These are phyloP conservation scores for Osedax frankpressi DNA, from an alignment of 2,888 invertebrate genomes.

Conservation along the genomic window DNA sequence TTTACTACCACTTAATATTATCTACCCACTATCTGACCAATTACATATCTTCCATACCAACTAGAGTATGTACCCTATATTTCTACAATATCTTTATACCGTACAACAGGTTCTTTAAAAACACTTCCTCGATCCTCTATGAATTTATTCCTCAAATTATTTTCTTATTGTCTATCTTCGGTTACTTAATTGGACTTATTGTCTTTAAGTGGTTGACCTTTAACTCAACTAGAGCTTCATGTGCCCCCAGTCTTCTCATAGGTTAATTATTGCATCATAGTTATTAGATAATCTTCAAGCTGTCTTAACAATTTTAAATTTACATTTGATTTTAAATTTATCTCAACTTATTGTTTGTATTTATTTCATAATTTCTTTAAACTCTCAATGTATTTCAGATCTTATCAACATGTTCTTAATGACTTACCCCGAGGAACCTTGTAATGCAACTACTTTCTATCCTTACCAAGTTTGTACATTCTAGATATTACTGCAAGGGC, in stretches of 20 bases:
- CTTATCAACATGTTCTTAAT: slow-evolving; percentile 47
- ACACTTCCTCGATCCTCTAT: slow-evolving; percentile 62
- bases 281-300: too few relatives aligned
- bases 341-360: too few relatives aligned
- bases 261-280: too few relatives aligned
- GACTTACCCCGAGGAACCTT: slow-evolving; percentile 29
- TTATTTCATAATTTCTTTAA: too few relatives aligned
- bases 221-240: slow-evolving; percentile 48
- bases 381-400: slow-evolving; percentile 28
- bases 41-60: too few relatives aligned
- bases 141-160: slow-evolving; percentile 92
- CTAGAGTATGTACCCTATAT: too few relatives aligned
- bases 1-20: too few relatives aligned
- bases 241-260: slow-evolving; percentile 90
- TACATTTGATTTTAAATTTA: too few relatives aligned
- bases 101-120: slow-evolving; percentile 38
- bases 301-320: too few relatives aligned
- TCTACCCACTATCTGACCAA: too few relatives aligned
- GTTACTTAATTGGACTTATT: slow-evolving; percentile 87
- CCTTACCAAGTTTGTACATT: slow-evolving; percentile 27
- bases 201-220: slow-evolving; percentile 87
- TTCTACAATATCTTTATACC: not conserved
- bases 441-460: slow-evolving; percentile 26
- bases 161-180: slow-evolving; percentile 78
- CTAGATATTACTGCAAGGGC: too few relatives aligned